Conservation (phyloP, 1,140 invertebrate species). For the Leptopilina boulardi region DNA sequence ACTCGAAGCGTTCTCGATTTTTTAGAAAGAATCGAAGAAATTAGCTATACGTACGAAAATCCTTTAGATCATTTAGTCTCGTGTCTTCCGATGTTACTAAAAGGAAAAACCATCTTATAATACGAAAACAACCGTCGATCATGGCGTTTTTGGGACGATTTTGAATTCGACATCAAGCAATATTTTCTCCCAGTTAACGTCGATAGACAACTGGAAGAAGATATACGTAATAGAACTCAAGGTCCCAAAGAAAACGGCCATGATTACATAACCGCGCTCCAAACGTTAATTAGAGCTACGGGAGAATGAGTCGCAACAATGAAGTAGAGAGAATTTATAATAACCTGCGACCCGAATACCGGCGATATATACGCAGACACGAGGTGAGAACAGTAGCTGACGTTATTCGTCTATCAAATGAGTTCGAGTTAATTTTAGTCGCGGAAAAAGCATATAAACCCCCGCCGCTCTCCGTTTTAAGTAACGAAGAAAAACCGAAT, state of each 20-base stretch:
- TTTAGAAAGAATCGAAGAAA: too few species aligned
- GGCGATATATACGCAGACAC: neutral
- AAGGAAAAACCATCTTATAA: too few species aligned
- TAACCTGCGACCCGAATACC: constrained; percentile 22
- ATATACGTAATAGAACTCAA: neutral
- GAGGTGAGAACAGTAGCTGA: neutral
- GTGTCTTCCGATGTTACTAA: too few species aligned
- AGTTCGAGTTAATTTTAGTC: neutral
- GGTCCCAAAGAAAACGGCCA: neutral
- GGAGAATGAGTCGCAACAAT: neutral
- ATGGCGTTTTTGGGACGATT: too few species aligned
- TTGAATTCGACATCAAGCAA: constrained; percentile 36
- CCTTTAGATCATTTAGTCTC: too few species aligned
- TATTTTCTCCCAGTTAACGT: constrained; percentile 22
- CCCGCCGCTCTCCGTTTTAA: too few species aligned
- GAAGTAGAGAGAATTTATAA: constrained; percentile 11
- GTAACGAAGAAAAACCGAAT: too few species aligned
- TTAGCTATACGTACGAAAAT: too few species aligned
- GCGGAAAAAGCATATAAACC: too few species aligned
- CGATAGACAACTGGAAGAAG: constrained; percentile 26
- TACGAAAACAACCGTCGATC: neutral
- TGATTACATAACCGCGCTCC: neutral
- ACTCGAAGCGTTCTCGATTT: too few species aligned
- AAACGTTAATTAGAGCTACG: neutral
- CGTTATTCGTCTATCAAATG: neutral